phyloP scores from a whole-genome alignment of 2,888 invertebrate genomes.

The Horisme vitalbata region DNA sequence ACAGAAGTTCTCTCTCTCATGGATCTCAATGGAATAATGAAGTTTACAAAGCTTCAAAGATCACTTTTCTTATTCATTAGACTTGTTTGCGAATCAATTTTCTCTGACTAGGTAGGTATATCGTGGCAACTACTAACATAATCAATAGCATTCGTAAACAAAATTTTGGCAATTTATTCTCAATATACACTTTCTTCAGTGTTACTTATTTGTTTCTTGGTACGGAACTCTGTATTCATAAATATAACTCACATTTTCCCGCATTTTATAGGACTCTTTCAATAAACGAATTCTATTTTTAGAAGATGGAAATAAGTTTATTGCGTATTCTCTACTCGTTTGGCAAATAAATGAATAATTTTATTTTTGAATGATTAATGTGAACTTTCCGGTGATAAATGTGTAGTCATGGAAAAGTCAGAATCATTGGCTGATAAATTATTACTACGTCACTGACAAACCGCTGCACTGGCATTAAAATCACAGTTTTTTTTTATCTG shows the following conservation, averaged over 20 bases:
- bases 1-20: not conserved
- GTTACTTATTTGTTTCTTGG: too few species aligned
- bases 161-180: too few species aligned
- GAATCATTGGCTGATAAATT: constrained; percentile 26
- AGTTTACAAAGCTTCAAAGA: constrained; percentile 43
- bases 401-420: constrained; percentile 23
- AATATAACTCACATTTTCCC: too few species aligned
- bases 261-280: too few species aligned
- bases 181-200: too few species aligned
- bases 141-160: too few species aligned
- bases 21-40: constrained; percentile 36
- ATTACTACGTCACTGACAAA: constrained; percentile 27
- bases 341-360: constrained; percentile 5
- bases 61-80: constrained; percentile 47
- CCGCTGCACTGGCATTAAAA: constrained; percentile 20
- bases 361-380: constrained; percentile 12
- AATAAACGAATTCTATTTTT: not conserved
- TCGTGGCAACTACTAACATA: too few species aligned
- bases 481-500: too few species aligned
- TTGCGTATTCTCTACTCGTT: constrained; percentile 1
- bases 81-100: too few species aligned
- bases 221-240: too few species aligned
- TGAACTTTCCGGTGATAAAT: constrained; percentile 22
- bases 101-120: too few species aligned
- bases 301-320: not conserved